These are phyloP conservation scores for Columba guinea DNA, from an alignment of 2,797 vertebrate genomes.

Conservation along the genomic window DNA sequence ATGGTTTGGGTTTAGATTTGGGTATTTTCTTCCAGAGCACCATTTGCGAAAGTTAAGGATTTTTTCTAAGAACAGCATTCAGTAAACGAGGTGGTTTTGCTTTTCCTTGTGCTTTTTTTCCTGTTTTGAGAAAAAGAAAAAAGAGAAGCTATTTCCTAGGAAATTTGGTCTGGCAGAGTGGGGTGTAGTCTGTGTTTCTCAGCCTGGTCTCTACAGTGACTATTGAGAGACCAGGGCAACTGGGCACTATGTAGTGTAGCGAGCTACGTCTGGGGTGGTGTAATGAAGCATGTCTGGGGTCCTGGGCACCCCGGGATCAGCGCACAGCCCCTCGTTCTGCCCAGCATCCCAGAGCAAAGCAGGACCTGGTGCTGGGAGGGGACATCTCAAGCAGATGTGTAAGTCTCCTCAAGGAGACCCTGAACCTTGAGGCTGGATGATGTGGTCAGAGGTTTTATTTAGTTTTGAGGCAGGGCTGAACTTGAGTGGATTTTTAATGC, in stretches of 20 bases:
- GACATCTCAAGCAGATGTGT: background rate
- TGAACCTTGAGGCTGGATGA: background rate
- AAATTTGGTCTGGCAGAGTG: background rate
- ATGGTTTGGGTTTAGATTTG: slow-evolving; percentile 1
- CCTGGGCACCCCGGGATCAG: background rate
- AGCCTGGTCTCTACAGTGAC: background rate
- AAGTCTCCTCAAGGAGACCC: background rate
- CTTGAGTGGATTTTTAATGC: slow-evolving; percentile 37
- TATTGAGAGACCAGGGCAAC: background rate
- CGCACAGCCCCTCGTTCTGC: rapidly evolving
- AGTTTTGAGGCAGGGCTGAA: background rate
- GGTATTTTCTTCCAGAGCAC: slow-evolving; percentile 5
- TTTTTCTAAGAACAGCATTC: background rate
- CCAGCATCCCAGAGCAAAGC: background rate
- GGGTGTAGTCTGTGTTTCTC: background rate
- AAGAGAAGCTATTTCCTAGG: background rate
- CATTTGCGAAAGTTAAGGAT: background rate
- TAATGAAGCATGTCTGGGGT: background rate
- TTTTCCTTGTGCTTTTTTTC: background rate
- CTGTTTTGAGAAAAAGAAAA: background rate
- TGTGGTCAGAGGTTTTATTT: slow-evolving; percentile 28
- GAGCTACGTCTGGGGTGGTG: no score
- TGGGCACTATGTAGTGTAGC: rapidly evolving
- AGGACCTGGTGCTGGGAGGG: background rate
- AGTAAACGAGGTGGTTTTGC: background rate